Evolutionary conservation across 64 coral and sea anemone species (phyloP).

Genomic region (Stylophora pistillata): DNA sequence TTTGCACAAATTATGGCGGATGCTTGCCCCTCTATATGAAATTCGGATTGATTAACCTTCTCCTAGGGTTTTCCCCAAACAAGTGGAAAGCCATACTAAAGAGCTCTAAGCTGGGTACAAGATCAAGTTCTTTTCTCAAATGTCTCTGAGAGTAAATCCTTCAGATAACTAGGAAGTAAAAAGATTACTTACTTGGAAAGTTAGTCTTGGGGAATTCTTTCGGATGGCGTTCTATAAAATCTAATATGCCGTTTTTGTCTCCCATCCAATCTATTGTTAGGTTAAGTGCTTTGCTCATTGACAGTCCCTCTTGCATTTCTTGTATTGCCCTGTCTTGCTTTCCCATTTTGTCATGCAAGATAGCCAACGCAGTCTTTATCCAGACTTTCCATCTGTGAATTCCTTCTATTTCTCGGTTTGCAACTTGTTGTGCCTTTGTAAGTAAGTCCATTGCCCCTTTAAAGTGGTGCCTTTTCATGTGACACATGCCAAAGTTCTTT

Average conservation of each 20-base stretch:
- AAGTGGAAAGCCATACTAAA: no score
- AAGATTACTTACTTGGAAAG: not conserved
- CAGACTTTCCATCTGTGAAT: slow-evolving; percentile 24
- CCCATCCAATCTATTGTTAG: not conserved
- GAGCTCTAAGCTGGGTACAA: no score
- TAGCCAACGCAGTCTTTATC: slow-evolving; percentile 8
- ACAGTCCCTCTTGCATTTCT: not conserved
- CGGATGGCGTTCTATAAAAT: not conserved
- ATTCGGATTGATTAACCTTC: no score
- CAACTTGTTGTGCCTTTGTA: not conserved
- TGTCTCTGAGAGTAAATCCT: no score
- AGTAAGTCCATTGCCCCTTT: not conserved
- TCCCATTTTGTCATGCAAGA: not conserved
- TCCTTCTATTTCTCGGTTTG: not conserved
- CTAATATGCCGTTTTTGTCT: not conserved
- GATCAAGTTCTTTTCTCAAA: no score
- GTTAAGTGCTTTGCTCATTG: not conserved
- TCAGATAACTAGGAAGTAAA: no score
- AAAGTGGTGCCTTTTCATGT: not conserved
- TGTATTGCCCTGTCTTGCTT: not conserved
- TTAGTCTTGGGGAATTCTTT: not conserved
- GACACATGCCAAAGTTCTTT: slow-evolving; percentile 32
- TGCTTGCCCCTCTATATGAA: no score
- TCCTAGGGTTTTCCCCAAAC: no score
- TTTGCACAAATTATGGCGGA: no score